phyloP scores from a whole-genome alignment of 2,888 invertebrate genomes.

The Neria commutata region DNA sequence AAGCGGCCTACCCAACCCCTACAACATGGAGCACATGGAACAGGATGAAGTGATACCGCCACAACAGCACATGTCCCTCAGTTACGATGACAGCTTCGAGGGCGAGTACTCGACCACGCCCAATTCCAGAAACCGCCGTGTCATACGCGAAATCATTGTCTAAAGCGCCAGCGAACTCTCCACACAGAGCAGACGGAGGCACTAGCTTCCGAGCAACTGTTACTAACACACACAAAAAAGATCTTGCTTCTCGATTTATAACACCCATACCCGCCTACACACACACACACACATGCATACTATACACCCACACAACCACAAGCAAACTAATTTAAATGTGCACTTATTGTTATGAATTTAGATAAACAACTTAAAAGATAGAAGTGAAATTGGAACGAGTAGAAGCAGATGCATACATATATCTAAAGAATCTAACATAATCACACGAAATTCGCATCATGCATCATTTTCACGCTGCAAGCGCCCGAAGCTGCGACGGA shows the following conservation, averaged over 20 bases:
- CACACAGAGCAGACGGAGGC: neutral
- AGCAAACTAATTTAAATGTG: conserved; percentile 12
- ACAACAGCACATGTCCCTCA: conserved; percentile 79
- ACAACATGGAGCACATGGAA: conserved; percentile 81
- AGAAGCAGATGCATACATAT: too few species aligned
- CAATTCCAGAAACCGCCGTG: conserved; percentile 88
- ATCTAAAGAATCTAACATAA: too few species aligned
- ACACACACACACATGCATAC: conserved; percentile 19
- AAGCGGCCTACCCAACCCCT: conserved; percentile 88
- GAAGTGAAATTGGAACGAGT: conserved; percentile 27
- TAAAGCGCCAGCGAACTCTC: conserved; percentile 37
- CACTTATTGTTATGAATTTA: conserved; percentile 32
- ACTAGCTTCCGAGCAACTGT: neutral
- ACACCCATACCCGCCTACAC: conserved; percentile 15
- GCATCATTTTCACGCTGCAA: neutral
- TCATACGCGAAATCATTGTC: conserved; percentile 94
- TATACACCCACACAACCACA: conserved; percentile 23
- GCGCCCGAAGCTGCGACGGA: neutral
- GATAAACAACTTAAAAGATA: conserved; percentile 25
- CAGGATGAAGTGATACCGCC: conserved; percentile 72
- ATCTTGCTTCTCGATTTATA: conserved; percentile 18
- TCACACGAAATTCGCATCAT: neutral
- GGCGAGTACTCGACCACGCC: conserved; percentile 94
- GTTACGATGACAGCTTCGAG: conserved; percentile 92
- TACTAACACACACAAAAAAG: neutral